A percentile compares a stretch with the other conserved stretches of the same genome.
Conservation (phyloP, 2,888 invertebrate species). For the Pilophorus perplexus region DNA sequence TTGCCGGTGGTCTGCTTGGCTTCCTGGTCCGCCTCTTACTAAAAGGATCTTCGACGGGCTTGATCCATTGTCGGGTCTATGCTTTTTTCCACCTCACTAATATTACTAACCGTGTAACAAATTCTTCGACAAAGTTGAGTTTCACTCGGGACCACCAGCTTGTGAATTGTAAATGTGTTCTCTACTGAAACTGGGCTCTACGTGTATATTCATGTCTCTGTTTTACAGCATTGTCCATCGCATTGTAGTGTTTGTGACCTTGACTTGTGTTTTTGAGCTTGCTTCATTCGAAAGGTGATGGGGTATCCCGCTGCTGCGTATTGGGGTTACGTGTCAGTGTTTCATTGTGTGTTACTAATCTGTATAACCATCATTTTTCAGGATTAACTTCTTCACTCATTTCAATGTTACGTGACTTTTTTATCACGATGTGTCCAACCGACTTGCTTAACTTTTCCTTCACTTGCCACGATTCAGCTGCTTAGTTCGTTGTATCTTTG, state of each 20-base stretch:
- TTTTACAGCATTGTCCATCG: conserved; percentile 3
- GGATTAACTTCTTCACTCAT: not conserved
- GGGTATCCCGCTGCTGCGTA: not conserved
- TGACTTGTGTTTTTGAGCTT: conserved; percentile 15
- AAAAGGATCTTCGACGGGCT: conserved; percentile 17
- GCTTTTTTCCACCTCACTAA: conserved; percentile 18
- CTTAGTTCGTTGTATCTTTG: too few species aligned
- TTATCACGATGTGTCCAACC: too few species aligned
- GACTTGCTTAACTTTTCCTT: too few species aligned
- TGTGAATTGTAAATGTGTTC: too few species aligned
- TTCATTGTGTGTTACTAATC: conserved; percentile 4
- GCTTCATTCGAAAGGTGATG: conserved; percentile 15
- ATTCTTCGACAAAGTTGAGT: too few species aligned
- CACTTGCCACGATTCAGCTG: too few species aligned
- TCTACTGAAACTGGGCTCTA: too few species aligned
- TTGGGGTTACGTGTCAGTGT: not conserved
- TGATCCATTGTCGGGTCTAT: conserved; percentile 3
- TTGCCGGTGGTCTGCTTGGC: conserved; percentile 25
- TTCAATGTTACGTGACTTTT: too few species aligned
- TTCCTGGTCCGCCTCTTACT: conserved; percentile 21
- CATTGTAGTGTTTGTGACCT: not conserved
- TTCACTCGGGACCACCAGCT: too few species aligned
- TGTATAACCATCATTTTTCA: not conserved
- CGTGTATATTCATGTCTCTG: too few species aligned
- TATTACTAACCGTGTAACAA: too few species aligned